These are phyloP conservation scores for Corythaeola cristata DNA, from an alignment of 2,113 vertebrate genomes.

Conservation along the genomic window DNA sequence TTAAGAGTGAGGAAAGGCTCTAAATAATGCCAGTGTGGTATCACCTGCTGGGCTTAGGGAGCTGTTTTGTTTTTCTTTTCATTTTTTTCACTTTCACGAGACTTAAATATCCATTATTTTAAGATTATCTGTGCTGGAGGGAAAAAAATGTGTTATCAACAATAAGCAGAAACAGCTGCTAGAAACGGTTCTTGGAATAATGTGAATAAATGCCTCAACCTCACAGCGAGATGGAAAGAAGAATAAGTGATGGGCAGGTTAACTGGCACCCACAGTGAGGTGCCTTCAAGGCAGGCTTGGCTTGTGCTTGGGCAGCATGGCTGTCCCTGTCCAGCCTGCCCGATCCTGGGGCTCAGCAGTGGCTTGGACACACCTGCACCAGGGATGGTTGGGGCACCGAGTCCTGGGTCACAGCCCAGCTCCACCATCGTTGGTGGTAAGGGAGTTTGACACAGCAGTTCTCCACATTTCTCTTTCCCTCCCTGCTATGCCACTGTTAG, in stretches of 20 bases:
- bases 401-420: neutral
- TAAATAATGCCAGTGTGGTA: neutral
- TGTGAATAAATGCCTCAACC: rapidly evolving
- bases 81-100: neutral
- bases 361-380: neutral
- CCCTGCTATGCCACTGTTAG: neutral
- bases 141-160: neutral
- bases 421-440: rapidly evolving
- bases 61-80: neutral
- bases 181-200: neutral
- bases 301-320: rapidly evolving
- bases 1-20: neutral
- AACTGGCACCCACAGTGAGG: rapidly evolving
- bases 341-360: neutral
- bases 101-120: neutral
- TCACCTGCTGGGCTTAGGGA: neutral
- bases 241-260: neutral
- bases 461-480: neutral
- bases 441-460: neutral
- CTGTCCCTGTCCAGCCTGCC: neutral
- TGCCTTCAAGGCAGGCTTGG: neutral
- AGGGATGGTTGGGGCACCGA: rapidly evolving
- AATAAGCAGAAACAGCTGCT: neutral
- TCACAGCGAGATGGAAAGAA: neutral
- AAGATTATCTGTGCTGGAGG: neutral